Base-by-base conservation (phyloP, 2,113 vertebrate genomes). In the Tragelaphus strepsiceros region DNA sequence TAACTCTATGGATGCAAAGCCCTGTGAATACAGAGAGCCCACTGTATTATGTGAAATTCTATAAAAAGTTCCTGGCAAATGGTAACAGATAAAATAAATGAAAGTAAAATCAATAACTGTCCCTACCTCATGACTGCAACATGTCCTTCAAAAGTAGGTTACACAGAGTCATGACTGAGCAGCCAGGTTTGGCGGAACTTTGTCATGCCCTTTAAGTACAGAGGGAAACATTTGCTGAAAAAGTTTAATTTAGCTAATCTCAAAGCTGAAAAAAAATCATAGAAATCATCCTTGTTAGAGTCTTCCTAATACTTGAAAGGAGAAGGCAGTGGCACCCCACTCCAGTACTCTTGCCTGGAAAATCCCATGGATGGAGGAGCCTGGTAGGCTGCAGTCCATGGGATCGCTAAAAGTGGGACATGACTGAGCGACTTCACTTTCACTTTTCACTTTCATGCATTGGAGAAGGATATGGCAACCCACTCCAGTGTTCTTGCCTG, bases 41-140 rank as follows among this genome's bases (percentile, higher is more conserved):
- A 35, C 6, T 35, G n/a, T 39, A 56, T 77, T 49, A n/a, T 43
- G 15, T 77, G n/a, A 96, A 96, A 78, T 32, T 86, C 5, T 17
- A 53, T 62, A 64, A 95, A 88, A 95, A 0, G 39, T 67, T 95
- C 87, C 30, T 81, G 6, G 46, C 7, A 93, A 90, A 67, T 5
- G 2, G 53, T 43, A 81, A 28, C 2, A 95, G 53, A 92, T n/a
- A 62, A 32, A 96, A 64, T n/a, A 90, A 56, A 85, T n/a, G 16
- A 28, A 94, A 16, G 17, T 11, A 56, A 96, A 91, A 39, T 46
- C 3, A 61, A 6, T 92, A 82, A 10, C 30, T 77, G 7, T 7
- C 10, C 16, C 1, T 49, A n/a, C 0, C 59, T 24, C 10, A 17
- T 22, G 3, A 24, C 2, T n/a, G 8, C 14, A 1, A 51, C 32